These are phyloP conservation scores for Mungos mungo DNA, from an alignment of 2,113 vertebrate species.

Conservation along the genomic window DNA sequence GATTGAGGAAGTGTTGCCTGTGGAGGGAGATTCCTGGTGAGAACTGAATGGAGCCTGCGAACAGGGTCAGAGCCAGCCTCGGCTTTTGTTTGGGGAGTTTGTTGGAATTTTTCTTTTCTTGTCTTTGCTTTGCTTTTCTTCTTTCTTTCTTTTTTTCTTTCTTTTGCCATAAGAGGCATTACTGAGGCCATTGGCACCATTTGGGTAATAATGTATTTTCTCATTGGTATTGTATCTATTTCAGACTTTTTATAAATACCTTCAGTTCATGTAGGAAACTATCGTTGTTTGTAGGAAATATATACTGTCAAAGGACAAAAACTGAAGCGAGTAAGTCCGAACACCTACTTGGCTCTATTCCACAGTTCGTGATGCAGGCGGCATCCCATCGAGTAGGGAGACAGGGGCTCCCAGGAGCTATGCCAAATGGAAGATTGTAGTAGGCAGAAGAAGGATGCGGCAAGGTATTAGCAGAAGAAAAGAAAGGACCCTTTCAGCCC, in stretches of 20 bases:
- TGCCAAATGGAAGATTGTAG: background rate
- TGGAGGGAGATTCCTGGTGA: background rate
- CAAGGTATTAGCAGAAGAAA: background rate
- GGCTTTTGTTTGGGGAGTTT: background rate
- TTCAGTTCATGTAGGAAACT: background rate
- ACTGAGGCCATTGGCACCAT: background rate
- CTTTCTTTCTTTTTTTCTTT: background rate
- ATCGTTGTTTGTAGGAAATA: slow-evolving; percentile 22
- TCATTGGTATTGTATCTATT: background rate
- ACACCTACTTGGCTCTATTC: background rate
- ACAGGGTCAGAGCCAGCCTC: background rate
- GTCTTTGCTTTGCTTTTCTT: background rate
- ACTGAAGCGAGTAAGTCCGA: background rate
- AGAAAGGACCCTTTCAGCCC: background rate
- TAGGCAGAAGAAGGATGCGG: background rate
- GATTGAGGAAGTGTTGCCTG: background rate
- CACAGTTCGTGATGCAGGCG: background rate
- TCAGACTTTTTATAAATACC: background rate
- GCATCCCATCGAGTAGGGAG: background rate
- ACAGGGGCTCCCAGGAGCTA: background rate
- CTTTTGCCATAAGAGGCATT: background rate
- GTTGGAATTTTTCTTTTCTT: background rate
- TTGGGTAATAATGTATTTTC: background rate
- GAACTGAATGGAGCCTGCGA: background rate
- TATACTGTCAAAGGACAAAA: background rate